Conservation (phyloP, 2,797 vertebrate species). For the Myripristis murdjan region DNA sequence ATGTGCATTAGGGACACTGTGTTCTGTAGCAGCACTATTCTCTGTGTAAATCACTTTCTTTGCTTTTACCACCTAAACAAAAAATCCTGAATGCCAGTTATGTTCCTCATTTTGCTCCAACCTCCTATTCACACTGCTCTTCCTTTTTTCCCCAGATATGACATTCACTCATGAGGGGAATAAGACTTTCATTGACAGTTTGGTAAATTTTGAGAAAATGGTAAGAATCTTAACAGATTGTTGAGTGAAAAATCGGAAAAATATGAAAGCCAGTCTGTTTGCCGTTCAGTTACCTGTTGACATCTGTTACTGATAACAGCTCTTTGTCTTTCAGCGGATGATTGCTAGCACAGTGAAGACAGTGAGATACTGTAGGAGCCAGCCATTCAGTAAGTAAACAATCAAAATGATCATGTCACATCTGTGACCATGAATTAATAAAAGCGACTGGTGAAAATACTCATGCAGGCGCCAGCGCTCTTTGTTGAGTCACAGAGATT, state of each 20-base stretch:
- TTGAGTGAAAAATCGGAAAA: conserved; percentile 7
- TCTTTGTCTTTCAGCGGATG: conserved; percentile 91
- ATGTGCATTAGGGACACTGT: background rate
- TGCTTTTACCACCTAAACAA: conserved; percentile 31
- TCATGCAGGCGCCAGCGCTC: background rate
- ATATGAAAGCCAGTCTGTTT: background rate
- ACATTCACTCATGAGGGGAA: conserved; percentile 99
- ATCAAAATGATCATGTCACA: background rate
- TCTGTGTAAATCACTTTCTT: conserved; percentile 4
- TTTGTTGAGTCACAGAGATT: background rate
- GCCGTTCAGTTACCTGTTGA: background rate
- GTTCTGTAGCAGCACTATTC: background rate
- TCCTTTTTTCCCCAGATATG: conserved; percentile 89
- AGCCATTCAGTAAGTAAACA: conserved; percentile 93
- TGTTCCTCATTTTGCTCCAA: conserved; percentile 4
- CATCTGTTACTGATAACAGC: conserved; percentile 39
- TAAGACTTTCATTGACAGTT: conserved; percentile 95
- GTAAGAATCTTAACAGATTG: conserved; percentile 82
- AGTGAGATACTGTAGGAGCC: conserved; percentile 94
- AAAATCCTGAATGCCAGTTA: background rate
- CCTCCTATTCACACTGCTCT: background rate
- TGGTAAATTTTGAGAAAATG: conserved; percentile 99
- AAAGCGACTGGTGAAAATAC: conserved; percentile 2
- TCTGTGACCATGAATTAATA: background rate
- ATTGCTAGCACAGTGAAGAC: conserved; percentile 96